Base-by-base conservation (phyloP, 2,888 invertebrate genomes). In the Pristionchus fissidentatus region DNA sequence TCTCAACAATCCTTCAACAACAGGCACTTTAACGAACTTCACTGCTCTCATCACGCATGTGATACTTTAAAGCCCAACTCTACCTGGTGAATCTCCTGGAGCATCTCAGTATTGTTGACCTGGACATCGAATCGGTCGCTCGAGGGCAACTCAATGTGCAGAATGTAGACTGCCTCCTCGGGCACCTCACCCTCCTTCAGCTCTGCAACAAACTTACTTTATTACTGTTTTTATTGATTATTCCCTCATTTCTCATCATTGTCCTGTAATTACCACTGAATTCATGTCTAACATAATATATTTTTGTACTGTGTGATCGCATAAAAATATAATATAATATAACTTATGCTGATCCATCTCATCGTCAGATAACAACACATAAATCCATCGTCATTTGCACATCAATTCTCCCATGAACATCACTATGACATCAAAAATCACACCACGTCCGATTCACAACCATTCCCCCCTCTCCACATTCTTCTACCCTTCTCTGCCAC, bases 21-120 rank as follows among this genome's bases (percentile, higher is more conserved):
- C n/a, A n/a, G n/a, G n/a, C n/a, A n/a, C n/a, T n/a, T n/a, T n/a
- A n/a, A n/a, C n/a, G n/a, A n/a, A n/a, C n/a, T 26, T 26, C 3
- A 0, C 3, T 22, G 22, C 0, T 15, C 7, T 15, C 15, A 10
- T 15, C 4, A 55, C 55, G n/a, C 46, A 10, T 46, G 15, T 10
- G 15, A 46, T 46, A 46, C 7, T 7, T 46, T 46, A 10, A 46
- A 46, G 46, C 46, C 46, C 15, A 46, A 10, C 46, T 32, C 19
- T 10, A 98, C 94, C 93, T 99, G 98, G 93, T 98, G 98, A 85
- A 99, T 97, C 94, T 99, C 99, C 94, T 95, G 95, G 0, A 99
- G 98, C 87, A 99, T 94, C 93, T 99, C 97, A 96, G 97, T 97
- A 92, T 97, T 97, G 35, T 97, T 97, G 73, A 98, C 96, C 94